Conservation (phyloP, 2,113 vertebrate genomes). For the Myrmophylax atrothorax region DNA sequence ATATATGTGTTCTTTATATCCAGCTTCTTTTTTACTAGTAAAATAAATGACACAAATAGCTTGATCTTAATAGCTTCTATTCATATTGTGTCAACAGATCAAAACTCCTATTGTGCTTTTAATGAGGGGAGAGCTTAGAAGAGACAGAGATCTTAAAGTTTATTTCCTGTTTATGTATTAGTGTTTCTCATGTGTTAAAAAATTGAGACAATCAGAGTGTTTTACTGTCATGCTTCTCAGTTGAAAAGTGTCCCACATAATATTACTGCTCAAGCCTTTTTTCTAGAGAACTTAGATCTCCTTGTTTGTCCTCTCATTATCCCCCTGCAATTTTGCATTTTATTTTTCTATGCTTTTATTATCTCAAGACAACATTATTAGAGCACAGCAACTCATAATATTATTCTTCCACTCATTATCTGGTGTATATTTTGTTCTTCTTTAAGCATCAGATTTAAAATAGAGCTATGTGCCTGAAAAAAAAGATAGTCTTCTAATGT, state of each 20-base stretch:
- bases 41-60: neutral
- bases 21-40: neutral
- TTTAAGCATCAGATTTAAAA: neutral
- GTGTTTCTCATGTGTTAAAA: neutral
- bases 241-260: neutral
- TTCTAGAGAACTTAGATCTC: neutral
- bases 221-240: neutral
- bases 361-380: neutral
- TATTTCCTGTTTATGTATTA: conserved; percentile 11
- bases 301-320: neutral
- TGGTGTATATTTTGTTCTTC: neutral
- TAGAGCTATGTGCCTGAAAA: neutral
- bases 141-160: neutral
- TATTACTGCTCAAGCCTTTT: neutral
- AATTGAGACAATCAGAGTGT: neutral
- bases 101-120: conserved; percentile 9
- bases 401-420: neutral
- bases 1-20: neutral
- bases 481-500: neutral
- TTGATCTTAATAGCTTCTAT: neutral
- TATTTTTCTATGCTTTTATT: neutral
- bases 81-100: neutral
- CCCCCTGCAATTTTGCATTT: neutral
- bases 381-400: neutral
- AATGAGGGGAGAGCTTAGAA: neutral